These are phyloP conservation scores for Nipponacmea schrenckii DNA, from an alignment of 2,888 invertebrate genomes.

Conservation along the genomic window DNA sequence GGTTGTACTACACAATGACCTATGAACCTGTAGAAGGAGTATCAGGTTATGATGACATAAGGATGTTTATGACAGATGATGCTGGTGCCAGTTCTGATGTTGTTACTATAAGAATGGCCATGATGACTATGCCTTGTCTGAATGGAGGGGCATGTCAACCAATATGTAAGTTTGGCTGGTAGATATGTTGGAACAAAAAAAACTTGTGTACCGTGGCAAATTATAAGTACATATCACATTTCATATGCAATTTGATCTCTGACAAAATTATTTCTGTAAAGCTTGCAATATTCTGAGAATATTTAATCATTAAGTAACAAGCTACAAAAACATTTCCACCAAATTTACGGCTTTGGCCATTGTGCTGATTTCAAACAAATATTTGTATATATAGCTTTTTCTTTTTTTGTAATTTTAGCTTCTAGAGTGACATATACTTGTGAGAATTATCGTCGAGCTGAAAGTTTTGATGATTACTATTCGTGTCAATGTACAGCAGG, in stretches of 20 bases:
- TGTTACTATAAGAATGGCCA: conserved; percentile 25
- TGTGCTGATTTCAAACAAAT: too few relatives aligned
- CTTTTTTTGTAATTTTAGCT: too few relatives aligned
- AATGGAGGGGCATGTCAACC: conserved; percentile 27
- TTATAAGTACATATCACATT: too few relatives aligned
- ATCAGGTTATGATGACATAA: conserved; percentile 26
- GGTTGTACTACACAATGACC: conserved; percentile 22
- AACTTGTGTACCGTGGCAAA: too few relatives aligned
- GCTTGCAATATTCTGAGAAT: too few relatives aligned
- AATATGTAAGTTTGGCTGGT: background rate
- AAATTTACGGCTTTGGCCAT: too few relatives aligned
- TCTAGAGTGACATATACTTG: conserved; percentile 17
- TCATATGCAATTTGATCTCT: too few relatives aligned
- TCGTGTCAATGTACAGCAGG: conserved; percentile 23
- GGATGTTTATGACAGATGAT: conserved; percentile 25
- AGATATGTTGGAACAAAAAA: too few relatives aligned
- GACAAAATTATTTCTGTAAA: too few relatives aligned
- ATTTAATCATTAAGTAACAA: too few relatives aligned
- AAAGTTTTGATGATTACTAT: conserved; percentile 21
- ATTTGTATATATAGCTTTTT: too few relatives aligned
- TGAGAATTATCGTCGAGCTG: conserved; percentile 18
- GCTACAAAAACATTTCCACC: too few relatives aligned
- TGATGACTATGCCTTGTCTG: conserved; percentile 30
- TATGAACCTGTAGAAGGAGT: conserved; percentile 26
- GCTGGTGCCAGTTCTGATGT: conserved; percentile 29